Evolutionary conservation across 2,797 vertebrate species (phyloP).

Genomic region (Cossypha heuglini): DNA sequence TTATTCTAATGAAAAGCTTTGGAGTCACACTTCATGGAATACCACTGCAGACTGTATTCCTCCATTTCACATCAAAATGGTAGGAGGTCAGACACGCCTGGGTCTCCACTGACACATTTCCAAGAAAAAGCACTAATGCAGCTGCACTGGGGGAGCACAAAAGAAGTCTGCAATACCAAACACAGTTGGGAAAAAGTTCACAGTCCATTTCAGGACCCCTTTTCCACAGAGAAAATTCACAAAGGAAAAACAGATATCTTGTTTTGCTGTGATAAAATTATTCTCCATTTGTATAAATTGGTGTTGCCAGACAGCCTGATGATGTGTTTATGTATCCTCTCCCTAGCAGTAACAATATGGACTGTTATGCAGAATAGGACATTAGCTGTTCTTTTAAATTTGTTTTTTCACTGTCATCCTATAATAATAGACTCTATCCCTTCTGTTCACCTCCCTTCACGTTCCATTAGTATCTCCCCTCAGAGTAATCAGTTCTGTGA

Average conservation of each 20-base stretch:
- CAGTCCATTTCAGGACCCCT: neutral
- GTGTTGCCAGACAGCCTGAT: neutral
- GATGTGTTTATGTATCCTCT: neutral
- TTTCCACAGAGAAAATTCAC: neutral
- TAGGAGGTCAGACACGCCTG: neutral
- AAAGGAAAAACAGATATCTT: neutral
- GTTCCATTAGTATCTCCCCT: neutral
- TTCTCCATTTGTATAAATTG: neutral
- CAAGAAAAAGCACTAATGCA: neutral
- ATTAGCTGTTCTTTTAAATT: neutral
- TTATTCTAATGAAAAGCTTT: neutral
- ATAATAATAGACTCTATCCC: neutral
- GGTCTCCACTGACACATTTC: neutral
- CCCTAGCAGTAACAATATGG: neutral
- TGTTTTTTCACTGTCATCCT: neutral
- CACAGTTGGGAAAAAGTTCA: neutral
- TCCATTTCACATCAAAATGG: neutral
- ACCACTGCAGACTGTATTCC: neutral
- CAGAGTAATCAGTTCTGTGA: neutral
- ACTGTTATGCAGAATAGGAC: neutral
- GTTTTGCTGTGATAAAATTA: neutral
- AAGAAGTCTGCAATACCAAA: neutral
- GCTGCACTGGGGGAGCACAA: neutral
- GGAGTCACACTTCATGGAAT: neutral
- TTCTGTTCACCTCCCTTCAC: neutral